Percentiles rank a stretch among this genome's conserved stretches.
These are phyloP conservation scores for Cartodere bifasciata DNA, from an alignment of 2,888 invertebrate genomes.

Conservation along the genomic window DNA sequence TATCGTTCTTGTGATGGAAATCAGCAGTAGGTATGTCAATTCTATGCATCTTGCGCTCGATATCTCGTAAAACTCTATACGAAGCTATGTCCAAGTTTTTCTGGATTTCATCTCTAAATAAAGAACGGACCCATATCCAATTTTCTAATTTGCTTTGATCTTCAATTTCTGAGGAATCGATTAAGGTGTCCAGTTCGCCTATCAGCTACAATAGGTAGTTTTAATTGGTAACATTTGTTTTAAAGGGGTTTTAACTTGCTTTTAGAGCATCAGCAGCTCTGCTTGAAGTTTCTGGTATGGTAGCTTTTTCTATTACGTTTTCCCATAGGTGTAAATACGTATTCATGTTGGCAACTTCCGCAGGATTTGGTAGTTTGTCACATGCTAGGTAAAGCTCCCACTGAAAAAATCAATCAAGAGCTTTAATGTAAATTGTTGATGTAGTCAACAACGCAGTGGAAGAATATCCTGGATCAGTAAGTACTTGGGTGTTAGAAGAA, in stretches of 20 bases:
- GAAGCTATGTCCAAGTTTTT: conserved; percentile 37
- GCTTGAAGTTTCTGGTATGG: conserved; percentile 30
- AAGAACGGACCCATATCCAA: conserved; percentile 28
- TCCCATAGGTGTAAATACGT: conserved; percentile 42
- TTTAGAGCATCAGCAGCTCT: conserved; percentile 35
- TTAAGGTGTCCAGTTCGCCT: conserved; percentile 23
- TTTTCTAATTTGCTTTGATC: conserved; percentile 18
- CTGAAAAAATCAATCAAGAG: conserved; percentile 30
- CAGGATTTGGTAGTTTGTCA: conserved; percentile 41
- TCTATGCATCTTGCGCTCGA: conserved; percentile 34
- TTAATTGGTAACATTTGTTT: too few relatives aligned
- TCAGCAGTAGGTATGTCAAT: conserved; percentile 36
- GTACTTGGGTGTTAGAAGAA: too few relatives aligned
- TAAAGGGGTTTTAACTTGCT: conserved; percentile 25
- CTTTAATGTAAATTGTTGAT: too few relatives aligned
- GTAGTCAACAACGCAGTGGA: not conserved
- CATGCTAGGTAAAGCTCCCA: conserved; percentile 42
- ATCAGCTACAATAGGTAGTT: conserved; percentile 28
- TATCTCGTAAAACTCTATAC: conserved; percentile 37
- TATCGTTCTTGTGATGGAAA: conserved; percentile 30
- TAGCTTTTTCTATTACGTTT: conserved; percentile 30
- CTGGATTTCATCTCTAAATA: conserved; percentile 35
- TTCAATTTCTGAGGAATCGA: conserved; percentile 23
- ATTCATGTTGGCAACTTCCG: conserved; percentile 37
- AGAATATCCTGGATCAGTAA: not conserved